These are phyloP conservation scores for Pogonomyrmex californicus DNA, from an alignment of 1,140 invertebrate species.

Conservation along the genomic window DNA sequence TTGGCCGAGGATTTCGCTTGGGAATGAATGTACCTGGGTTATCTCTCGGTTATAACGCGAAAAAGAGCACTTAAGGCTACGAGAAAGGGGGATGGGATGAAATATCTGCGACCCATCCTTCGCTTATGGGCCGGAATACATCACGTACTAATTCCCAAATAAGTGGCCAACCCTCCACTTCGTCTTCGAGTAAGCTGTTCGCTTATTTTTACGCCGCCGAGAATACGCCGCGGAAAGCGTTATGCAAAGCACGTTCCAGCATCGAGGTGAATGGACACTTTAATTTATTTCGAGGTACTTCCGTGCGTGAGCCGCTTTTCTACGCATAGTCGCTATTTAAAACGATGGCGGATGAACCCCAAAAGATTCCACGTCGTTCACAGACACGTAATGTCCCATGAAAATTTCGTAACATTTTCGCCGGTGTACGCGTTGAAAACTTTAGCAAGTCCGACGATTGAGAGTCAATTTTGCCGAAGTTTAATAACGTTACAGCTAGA, in stretches of 20 bases:
- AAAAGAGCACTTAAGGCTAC: constrained; percentile 74
- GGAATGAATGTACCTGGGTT: constrained; percentile 73
- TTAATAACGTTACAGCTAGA: constrained; percentile 46
- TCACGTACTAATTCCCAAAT: constrained; percentile 79
- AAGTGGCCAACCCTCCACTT: constrained; percentile 68
- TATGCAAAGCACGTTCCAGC: constrained; percentile 68
- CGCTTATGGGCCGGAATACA: constrained; percentile 76
- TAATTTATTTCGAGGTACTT: constrained; percentile 71
- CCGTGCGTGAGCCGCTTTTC: background rate
- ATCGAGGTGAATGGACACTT: constrained; percentile 66
- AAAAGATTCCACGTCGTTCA: constrained; percentile 61
- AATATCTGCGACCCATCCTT: constrained; percentile 72
- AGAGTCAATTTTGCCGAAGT: constrained; percentile 45
- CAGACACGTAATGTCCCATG: constrained; percentile 14
- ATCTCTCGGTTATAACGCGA: constrained; percentile 76
- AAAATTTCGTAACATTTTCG: constrained; percentile 46
- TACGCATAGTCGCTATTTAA: constrained; percentile 60
- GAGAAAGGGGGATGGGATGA: constrained; percentile 65
- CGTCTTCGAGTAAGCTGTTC: constrained; percentile 73
- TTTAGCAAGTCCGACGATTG: constrained; percentile 50
- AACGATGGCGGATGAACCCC: constrained; percentile 50
- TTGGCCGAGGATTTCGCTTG: constrained; percentile 66
- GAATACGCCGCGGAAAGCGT: constrained; percentile 62
- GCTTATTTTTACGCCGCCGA: constrained; percentile 72
- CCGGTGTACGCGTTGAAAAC: background rate